Evolutionary conservation across 1,140 invertebrate genomes (phyloP).

Genomic region (Drosophila punjabiensis): DNA sequence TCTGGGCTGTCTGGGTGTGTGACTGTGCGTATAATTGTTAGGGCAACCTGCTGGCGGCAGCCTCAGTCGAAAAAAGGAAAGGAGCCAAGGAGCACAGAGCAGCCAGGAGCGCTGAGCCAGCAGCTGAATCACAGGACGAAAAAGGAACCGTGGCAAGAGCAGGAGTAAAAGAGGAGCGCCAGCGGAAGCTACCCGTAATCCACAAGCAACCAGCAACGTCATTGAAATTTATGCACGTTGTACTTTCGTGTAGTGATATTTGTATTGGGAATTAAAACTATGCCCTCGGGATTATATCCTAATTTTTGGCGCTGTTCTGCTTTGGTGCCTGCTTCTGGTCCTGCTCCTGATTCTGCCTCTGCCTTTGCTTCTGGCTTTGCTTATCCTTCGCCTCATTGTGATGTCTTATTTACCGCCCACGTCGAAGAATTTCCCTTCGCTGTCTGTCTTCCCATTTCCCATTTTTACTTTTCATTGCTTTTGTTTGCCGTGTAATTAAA

Average conservation of each 20-base stretch:
- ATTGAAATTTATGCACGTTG: slow-evolving; percentile 84
- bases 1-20: slow-evolving; percentile 53
- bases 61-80: slow-evolving; percentile 5
- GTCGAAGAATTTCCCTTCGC: slow-evolving; percentile 16
- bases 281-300: slow-evolving; percentile 81
- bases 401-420: slow-evolving; percentile 8
- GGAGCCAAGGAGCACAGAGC: slow-evolving; percentile 40
- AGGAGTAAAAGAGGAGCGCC: background rate
- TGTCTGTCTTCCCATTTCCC: slow-evolving; percentile 46
- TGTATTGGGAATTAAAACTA: slow-evolving; percentile 84
- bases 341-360: background rate
- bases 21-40: slow-evolving; percentile 81
- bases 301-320: slow-evolving; percentile 68
- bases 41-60: slow-evolving; percentile 52
- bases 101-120: slow-evolving; percentile 56
- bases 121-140: slow-evolving; percentile 27
- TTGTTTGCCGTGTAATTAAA: slow-evolving; percentile 82
- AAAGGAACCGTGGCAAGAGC: background rate
- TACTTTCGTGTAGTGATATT: slow-evolving; percentile 83
- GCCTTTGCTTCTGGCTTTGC: background rate
- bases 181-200: slow-evolving; percentile 36
- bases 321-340: slow-evolving; percentile 21
- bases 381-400: slow-evolving; percentile 16
- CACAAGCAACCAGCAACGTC: slow-evolving; percentile 60
- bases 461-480: slow-evolving; percentile 81